phyloP scores from a whole-genome alignment of 2,888 invertebrate species.

The Incurvaria masculella region DNA sequence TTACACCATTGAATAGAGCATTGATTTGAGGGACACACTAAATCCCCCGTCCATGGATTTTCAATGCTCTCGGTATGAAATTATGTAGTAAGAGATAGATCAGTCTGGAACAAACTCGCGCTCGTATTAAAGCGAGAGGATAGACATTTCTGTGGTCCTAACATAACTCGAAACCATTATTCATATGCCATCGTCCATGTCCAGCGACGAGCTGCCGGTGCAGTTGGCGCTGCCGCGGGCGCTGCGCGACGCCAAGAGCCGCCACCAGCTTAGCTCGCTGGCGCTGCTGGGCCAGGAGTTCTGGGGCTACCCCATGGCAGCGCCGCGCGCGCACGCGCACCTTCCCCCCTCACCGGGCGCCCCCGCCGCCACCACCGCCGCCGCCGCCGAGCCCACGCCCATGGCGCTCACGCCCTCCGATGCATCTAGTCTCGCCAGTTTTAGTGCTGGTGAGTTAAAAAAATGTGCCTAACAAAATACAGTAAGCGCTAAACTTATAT shows the following conservation, averaged over 20 bases:
- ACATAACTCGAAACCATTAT: no score
- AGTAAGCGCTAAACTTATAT: no score
- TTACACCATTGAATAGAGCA: no score
- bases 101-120: no score
- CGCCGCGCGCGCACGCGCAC: conserved; percentile 57
- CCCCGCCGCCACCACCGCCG: conserved; percentile 31
- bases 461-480: neutral
- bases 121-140: no score
- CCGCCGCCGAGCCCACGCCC: conserved; percentile 37
- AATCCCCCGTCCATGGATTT: no score
- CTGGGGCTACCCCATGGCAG: conserved; percentile 79
- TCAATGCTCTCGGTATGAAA: no score
- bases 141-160: no score
- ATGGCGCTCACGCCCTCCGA: conserved; percentile 60
- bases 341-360: conserved; percentile 39
- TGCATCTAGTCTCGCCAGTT: conserved; percentile 73
- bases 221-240: conserved; percentile 83
- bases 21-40: no score
- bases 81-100: no score
- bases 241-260: conserved; percentile 82
- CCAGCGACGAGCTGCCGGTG: conserved; percentile 89
- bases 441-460: conserved; percentile 56
- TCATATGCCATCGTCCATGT: conserved; percentile 19
- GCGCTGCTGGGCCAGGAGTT: conserved; percentile 88
- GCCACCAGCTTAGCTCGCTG: conserved; percentile 86